Percentiles rank a stretch among this genome's conserved stretches.
These are phyloP conservation scores for Synanceia verrucosa DNA, from an alignment of 2,797 vertebrate species.

Conservation along the genomic window DNA sequence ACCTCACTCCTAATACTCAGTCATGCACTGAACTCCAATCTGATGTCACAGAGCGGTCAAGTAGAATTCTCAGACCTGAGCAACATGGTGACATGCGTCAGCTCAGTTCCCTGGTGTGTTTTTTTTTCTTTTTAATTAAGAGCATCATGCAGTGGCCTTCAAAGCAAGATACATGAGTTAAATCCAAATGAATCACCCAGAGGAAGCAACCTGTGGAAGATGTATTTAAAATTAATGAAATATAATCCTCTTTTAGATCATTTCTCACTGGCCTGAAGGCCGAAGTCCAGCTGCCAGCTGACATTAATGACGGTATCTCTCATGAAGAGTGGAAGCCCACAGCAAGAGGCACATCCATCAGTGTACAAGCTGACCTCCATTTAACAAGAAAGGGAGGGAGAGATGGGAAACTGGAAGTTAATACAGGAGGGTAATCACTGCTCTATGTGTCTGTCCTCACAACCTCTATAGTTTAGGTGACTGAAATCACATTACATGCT, in stretches of 20 bases:
- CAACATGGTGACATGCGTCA: slow-evolving; percentile 7
- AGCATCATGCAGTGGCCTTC: slow-evolving; percentile 8
- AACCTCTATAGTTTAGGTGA: slow-evolving; percentile 11
- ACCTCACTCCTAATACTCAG: slow-evolving; percentile 13
- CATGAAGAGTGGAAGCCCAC: slow-evolving; percentile 31
- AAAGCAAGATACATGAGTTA: slow-evolving; percentile 33
- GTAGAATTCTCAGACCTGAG: slow-evolving; percentile 15
- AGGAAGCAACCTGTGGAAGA: slow-evolving; percentile 50
- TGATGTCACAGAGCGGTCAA: slow-evolving; percentile 9
- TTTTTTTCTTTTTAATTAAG: slow-evolving; percentile 1
- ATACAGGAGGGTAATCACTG: slow-evolving; percentile 5
- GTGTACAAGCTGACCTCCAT: slow-evolving; percentile 54
- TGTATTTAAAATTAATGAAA: slow-evolving; percentile 57
- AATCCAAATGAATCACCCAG: slow-evolving; percentile 36
- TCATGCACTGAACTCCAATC: slow-evolving; percentile 20
- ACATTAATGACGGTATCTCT: slow-evolving; percentile 62
- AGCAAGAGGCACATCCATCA: slow-evolving; percentile 50
- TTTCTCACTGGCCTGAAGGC: slow-evolving; percentile 55
- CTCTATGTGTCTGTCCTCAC: slow-evolving; percentile 22
- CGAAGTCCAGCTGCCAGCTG: slow-evolving; percentile 44
- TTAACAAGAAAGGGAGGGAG: slow-evolving; percentile 16
- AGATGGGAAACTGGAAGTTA: slow-evolving; percentile 18
- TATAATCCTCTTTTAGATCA: slow-evolving; percentile 57
- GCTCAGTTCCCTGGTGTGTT: not conserved
- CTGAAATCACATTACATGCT: slow-evolving; percentile 5